phyloP scores from a whole-genome alignment of 2,113 vertebrate species.

The Oreochromis tanganicae region DNA sequence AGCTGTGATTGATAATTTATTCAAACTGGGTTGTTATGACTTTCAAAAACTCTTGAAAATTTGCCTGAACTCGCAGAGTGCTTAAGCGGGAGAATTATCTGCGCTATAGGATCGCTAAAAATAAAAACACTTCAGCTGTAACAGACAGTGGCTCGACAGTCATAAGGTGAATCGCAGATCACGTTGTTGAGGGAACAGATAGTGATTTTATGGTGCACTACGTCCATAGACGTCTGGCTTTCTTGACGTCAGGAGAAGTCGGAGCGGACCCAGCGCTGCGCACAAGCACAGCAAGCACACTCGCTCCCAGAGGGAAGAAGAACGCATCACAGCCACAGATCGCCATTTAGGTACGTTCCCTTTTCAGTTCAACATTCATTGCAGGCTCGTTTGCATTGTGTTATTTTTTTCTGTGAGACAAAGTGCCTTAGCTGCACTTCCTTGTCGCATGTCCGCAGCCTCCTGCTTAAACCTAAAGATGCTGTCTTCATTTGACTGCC shows the following conservation, averaged over 20 bases:
- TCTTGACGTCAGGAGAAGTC: conserved; percentile 68
- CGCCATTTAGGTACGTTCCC: conserved; percentile 53
- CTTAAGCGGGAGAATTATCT: not conserved
- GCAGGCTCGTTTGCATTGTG: not conserved
- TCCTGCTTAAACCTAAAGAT: conserved; percentile 14
- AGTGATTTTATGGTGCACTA: conserved; percentile 51
- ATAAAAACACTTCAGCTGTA: not conserved
- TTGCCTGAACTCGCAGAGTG: not conserved
- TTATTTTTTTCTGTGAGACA: not conserved
- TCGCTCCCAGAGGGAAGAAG: conserved; percentile 51
- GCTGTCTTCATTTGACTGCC: conserved; percentile 36
- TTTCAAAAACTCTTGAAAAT: not conserved
- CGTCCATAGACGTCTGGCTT: conserved; percentile 50
- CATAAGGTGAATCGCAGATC: conserved; percentile 7
- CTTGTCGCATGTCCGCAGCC: conserved; percentile 10
- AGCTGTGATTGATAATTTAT: not conserved
- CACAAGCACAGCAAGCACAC: conserved; percentile 56
- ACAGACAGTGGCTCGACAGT: not conserved
- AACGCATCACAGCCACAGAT: conserved; percentile 44
- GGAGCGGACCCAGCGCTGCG: conserved; percentile 56
- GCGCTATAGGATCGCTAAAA: not conserved
- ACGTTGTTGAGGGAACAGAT: conserved; percentile 21
- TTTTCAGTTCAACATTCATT: not conserved
- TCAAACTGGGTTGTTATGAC: not conserved
- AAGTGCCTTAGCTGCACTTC: not conserved